A percentile compares a stretch with the other conserved stretches of the same genome.
Conservation (phyloP, 2,888 invertebrate genomes). For the Plagodis pulveraria region DNA sequence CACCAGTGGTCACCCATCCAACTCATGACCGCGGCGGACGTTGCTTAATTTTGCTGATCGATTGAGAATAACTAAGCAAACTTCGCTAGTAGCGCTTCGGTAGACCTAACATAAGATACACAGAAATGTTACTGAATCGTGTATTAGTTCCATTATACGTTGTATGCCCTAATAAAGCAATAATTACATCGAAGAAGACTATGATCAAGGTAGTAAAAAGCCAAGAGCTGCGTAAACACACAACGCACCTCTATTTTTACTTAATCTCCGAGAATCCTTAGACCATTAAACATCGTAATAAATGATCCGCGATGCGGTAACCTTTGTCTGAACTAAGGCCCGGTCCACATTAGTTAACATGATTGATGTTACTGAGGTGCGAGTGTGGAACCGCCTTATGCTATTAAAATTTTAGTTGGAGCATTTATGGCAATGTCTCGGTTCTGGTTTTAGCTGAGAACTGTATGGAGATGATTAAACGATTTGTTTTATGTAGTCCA, state of each 20-base stretch:
- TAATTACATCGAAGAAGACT: no score
- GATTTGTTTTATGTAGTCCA: no score
- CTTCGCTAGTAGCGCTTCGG: no score
- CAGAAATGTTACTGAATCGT: no score
- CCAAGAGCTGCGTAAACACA: not conserved
- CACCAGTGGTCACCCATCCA: no score
- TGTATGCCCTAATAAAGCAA: no score
- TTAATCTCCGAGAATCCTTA: constrained; percentile 22
- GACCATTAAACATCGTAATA: constrained; percentile 52
- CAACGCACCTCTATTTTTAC: constrained; percentile 15
- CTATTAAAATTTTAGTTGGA: constrained; percentile 58
- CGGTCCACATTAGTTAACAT: constrained; percentile 55
- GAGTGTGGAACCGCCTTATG: constrained; percentile 41
- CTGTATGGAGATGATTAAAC: constrained; percentile 28
- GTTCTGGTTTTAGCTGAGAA: constrained; percentile 43
- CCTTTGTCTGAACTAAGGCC: constrained; percentile 56
- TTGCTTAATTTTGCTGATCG: no score
- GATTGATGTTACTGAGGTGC: constrained; percentile 49
- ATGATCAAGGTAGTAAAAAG: not conserved
- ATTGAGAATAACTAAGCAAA: no score
- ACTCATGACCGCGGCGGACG: no score
- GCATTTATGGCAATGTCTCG: constrained; percentile 61
- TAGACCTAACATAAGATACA: no score
- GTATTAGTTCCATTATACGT: no score
- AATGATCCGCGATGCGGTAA: constrained; percentile 56